phyloP scores from a whole-genome alignment of 2,113 vertebrate genomes.

The Dryoscopus gambensis region DNA sequence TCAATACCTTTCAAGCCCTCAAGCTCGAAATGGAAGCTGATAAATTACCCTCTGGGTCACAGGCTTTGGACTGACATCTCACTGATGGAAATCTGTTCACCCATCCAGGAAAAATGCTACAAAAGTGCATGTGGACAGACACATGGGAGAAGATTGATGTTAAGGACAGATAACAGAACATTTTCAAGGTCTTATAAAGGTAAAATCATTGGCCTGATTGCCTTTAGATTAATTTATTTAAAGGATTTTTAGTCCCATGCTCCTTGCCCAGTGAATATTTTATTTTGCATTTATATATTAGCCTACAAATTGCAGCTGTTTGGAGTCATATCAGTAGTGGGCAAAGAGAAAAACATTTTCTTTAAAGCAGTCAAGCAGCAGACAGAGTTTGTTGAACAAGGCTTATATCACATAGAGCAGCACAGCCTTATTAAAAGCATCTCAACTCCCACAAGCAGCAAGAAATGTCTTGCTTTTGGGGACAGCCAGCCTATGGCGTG shows the following conservation, averaged over 20 bases:
- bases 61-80: not conserved
- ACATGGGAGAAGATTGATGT: not conserved
- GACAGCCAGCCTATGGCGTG: not conserved
- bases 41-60: not conserved
- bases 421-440: not conserved
- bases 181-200: not conserved
- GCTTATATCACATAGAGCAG: not conserved
- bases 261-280: not conserved
- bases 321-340: not conserved
- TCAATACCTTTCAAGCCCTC: not conserved
- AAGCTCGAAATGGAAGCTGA: not conserved
- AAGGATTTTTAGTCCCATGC: not conserved
- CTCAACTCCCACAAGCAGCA: not conserved
- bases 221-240: not conserved
- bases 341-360: not conserved
- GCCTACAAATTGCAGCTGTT: not conserved
- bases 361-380: not conserved
- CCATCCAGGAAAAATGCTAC: not conserved
- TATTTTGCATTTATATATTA: not conserved
- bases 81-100: not conserved
- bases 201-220: not conserved
- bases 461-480: not conserved
- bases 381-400: not conserved
- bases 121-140: not conserved
- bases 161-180: not conserved